Conservation (phyloP, 2,888 invertebrate genomes). For the Onthophagus sagittarius region DNA sequence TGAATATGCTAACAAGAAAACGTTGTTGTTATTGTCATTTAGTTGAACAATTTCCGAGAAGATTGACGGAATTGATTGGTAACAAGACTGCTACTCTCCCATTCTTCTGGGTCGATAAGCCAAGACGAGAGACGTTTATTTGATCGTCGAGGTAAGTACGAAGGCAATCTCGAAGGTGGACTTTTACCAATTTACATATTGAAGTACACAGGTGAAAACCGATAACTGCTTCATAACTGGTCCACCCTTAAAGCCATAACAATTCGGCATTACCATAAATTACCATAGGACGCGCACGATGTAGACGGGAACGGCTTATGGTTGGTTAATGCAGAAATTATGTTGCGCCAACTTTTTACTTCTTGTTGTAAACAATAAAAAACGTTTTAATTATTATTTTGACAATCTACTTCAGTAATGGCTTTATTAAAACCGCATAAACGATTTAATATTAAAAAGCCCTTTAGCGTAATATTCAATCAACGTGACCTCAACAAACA, state of each 20-base stretch:
- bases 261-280: background rate
- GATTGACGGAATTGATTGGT: background rate
- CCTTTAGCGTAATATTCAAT: background rate
- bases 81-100: background rate
- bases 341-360: background rate
- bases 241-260: background rate
- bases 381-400: too few relatives aligned
- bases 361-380: too few relatives aligned
- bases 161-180: background rate
- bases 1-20: background rate
- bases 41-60: background rate
- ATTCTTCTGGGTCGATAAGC: background rate
- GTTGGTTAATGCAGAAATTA: background rate
- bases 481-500: background rate
- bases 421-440: background rate
- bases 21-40: background rate
- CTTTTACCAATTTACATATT: background rate
- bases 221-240: background rate
- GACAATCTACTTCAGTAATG: background rate
- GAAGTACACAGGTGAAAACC: background rate
- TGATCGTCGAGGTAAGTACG: background rate
- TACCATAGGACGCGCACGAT: background rate
- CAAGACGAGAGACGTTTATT: background rate
- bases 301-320: background rate
- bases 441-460: background rate